phyloP scores from a whole-genome alignment of 2,113 vertebrate species.

The Tupaia tana region DNA sequence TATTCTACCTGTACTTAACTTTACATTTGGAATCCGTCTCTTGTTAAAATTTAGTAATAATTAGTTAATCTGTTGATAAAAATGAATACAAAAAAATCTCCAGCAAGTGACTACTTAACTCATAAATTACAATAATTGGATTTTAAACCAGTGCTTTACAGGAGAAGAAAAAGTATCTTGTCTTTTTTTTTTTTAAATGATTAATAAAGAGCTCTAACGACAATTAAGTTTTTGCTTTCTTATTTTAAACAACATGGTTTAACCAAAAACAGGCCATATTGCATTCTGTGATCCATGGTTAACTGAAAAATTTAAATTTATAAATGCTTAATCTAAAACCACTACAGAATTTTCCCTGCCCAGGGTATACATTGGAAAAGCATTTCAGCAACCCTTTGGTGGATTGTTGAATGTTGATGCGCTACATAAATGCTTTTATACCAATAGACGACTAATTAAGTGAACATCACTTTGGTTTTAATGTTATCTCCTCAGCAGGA shows the following conservation, averaged over 20 bases:
- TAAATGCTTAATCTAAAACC: neutral
- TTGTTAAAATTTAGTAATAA: slow-evolving; percentile 33
- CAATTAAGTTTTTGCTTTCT: slow-evolving; percentile 12
- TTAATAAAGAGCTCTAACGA: slow-evolving; percentile 48
- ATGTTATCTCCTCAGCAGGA: slow-evolving; percentile 61
- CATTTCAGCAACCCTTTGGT: slow-evolving; percentile 25
- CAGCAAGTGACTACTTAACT: slow-evolving; percentile 38
- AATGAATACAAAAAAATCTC: slow-evolving; percentile 22
- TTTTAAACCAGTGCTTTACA: slow-evolving; percentile 61
- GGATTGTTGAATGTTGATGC: neutral
- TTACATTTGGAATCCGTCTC: neutral
- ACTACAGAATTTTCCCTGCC: neutral
- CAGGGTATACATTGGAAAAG: neutral
- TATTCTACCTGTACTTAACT: neutral
- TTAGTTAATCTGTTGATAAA: neutral
- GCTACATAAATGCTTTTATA: slow-evolving; percentile 51
- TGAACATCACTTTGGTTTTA: slow-evolving; percentile 38
- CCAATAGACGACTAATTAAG: slow-evolving; percentile 66
- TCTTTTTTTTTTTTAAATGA: slow-evolving; percentile 65
- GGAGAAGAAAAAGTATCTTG: slow-evolving; percentile 50
- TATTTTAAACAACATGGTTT: slow-evolving; percentile 23
- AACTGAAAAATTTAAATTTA: slow-evolving; percentile 56
- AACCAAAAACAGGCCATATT: slow-evolving; percentile 19
- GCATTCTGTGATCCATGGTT: neutral
- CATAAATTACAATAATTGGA: slow-evolving; percentile 61